Evolutionary conservation across 2,888 invertebrate genomes (phyloP).

Genomic region (Cephonodes hylas): DNA sequence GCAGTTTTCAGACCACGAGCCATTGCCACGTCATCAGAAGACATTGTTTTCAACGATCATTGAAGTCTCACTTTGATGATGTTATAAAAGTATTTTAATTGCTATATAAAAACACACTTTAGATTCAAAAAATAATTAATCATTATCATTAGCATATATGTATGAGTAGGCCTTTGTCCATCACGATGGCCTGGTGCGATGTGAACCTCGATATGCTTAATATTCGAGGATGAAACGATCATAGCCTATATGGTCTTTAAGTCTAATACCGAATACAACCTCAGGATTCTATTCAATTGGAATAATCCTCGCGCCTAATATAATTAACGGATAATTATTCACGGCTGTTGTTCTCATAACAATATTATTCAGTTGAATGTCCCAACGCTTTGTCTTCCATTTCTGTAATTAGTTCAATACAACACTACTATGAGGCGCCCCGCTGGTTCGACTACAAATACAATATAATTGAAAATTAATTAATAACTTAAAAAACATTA

Average conservation of each 20-base stretch:
- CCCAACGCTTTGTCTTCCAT: background rate
- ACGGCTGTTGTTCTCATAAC: background rate
- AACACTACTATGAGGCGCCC: background rate
- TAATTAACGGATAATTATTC: background rate
- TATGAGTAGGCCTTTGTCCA: too few species aligned
- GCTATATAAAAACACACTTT: too few species aligned
- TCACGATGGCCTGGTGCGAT: too few species aligned
- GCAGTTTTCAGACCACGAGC: background rate
- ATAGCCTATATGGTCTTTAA: background rate
- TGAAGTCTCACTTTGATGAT: too few species aligned
- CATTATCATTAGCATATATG: too few species aligned
- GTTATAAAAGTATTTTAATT: too few species aligned
- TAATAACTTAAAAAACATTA: background rate
- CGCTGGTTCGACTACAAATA: background rate
- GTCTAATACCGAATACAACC: background rate
- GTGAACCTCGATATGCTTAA: too few species aligned
- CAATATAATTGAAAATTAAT: background rate
- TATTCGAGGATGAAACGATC: too few species aligned
- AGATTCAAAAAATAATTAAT: too few species aligned
- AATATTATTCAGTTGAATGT: background rate
- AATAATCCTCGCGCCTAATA: background rate
- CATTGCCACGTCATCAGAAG: too few species aligned
- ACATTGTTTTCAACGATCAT: too few species aligned
- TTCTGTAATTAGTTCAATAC: background rate
- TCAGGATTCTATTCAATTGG: background rate